These are phyloP conservation scores for Micropterix aruncella DNA, from an alignment of 2,888 invertebrate species.

Conservation along the genomic window DNA sequence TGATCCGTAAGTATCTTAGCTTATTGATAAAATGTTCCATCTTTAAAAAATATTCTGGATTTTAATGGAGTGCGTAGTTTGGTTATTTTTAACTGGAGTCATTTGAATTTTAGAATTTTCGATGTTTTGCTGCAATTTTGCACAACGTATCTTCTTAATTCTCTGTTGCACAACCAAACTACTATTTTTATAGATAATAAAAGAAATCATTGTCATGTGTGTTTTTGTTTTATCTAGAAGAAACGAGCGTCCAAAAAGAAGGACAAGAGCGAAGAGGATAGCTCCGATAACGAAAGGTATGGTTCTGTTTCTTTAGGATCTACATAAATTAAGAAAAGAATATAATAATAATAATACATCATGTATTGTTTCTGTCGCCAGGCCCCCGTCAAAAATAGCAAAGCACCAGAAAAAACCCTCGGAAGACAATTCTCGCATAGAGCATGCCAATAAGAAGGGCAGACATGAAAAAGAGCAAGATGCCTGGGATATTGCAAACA, in stretches of 20 bases:
- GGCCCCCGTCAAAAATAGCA: slow-evolving; percentile 26
- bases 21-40: slow-evolving; percentile 10
- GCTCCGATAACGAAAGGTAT: slow-evolving; percentile 11
- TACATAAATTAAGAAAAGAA: slow-evolving; percentile 3
- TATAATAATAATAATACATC: slow-evolving; percentile 1
- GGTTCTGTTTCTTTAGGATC: not conserved
- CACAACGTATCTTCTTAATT: no score
- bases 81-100: no score
- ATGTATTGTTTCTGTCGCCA: slow-evolving; percentile 12
- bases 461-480: slow-evolving; percentile 5
- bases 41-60: no score
- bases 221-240: slow-evolving; percentile 10
- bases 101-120: no score
- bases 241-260: slow-evolving; percentile 12
- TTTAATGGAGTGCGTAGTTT: no score
- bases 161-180: no score
- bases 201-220: no score
- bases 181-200: no score
- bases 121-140: no score
- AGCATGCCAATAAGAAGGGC: slow-evolving; percentile 4
- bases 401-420: slow-evolving; percentile 10
- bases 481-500: slow-evolving; percentile 3
- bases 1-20: slow-evolving; percentile 43
- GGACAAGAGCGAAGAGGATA: slow-evolving; percentile 9
- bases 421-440: slow-evolving; percentile 5